phyloP scores from a whole-genome alignment of 1,140 invertebrate species.

The Campoletis sonorensis region DNA sequence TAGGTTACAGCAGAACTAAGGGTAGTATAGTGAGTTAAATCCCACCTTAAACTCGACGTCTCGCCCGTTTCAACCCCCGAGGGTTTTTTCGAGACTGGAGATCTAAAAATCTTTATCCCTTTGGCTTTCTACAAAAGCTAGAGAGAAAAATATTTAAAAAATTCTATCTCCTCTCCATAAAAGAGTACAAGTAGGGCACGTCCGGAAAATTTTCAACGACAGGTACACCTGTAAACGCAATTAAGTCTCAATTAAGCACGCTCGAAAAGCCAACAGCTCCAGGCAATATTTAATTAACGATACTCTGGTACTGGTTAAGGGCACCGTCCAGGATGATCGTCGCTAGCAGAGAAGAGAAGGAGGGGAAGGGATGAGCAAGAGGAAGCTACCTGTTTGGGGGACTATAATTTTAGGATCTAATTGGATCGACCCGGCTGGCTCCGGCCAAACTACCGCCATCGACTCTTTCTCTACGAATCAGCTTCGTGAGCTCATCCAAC shows the following conservation, averaged over 20 bases:
- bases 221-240: conserved; percentile 43
- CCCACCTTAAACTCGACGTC: conserved; percentile 51
- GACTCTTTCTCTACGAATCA: background rate
- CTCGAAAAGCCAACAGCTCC: conserved; percentile 37
- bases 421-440: conserved; percentile 39
- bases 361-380: background rate
- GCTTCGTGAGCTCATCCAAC: conserved; percentile 25
- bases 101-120: conserved; percentile 17
- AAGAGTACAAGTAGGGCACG: background rate
- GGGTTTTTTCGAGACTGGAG: background rate
- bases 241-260: conserved; percentile 47
- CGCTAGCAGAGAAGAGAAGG: background rate
- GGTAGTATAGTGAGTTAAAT: conserved; percentile 38
- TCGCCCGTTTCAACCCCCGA: background rate
- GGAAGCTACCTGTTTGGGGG: conserved; percentile 15
- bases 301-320: conserved; percentile 31
- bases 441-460: background rate
- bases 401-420: conserved; percentile 44
- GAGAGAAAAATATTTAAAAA: background rate
- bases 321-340: background rate
- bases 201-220: background rate
- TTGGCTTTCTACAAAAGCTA: background rate
- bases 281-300: conserved; percentile 41
- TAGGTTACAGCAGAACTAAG: background rate
- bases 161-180: background rate